Conservation (phyloP, 2,113 vertebrate species). For the Sinocyclocheilus anophthalmus region DNA sequence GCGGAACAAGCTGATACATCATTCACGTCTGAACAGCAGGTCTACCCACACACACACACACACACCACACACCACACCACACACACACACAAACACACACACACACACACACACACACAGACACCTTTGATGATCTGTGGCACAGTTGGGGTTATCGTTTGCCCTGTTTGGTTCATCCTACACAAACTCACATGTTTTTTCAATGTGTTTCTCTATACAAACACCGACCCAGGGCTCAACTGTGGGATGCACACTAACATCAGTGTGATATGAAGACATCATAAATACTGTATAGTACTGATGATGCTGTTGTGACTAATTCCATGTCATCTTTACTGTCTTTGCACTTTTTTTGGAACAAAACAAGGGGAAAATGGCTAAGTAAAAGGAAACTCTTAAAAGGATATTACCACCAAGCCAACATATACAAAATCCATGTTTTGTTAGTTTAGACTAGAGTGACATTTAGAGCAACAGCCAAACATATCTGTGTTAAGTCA, state of each 20-base stretch:
- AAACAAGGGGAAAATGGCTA: no score
- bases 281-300: background rate
- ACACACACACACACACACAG: slow-evolving; percentile 26
- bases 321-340: background rate
- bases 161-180: slow-evolving; percentile 74
- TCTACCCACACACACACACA: slow-evolving; percentile 17
- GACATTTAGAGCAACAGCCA: no score
- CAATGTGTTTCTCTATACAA: slow-evolving; percentile 28
- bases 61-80: slow-evolving; percentile 14
- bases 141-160: slow-evolving; percentile 36
- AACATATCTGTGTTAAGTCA: no score
- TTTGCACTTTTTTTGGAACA: no score
- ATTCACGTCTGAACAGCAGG: slow-evolving; percentile 54
- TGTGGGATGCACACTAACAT: background rate
- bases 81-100: slow-evolving; percentile 31
- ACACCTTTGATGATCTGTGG: slow-evolving; percentile 56
- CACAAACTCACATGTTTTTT: slow-evolving; percentile 80
- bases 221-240: background rate
- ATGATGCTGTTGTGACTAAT: background rate
- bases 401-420: no score
- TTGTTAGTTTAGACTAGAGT: no score
- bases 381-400: no score
- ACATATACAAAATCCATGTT: no score
- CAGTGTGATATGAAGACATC: background rate
- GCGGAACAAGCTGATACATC: slow-evolving; percentile 53